phyloP scores from a whole-genome alignment of 2,113 vertebrate species.

The Alouatta palliata region DNA sequence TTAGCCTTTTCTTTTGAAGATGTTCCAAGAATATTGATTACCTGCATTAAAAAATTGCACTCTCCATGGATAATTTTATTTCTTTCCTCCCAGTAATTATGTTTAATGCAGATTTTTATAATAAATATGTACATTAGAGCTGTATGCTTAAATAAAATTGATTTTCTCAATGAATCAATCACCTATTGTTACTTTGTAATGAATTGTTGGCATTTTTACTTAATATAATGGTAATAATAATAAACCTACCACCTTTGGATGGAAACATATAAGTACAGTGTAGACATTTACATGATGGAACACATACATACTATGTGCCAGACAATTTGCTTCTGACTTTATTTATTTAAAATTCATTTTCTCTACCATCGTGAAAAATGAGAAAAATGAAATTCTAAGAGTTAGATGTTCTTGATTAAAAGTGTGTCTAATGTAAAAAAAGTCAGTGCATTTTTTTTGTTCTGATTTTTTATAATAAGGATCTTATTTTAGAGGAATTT shows the following conservation, averaged over 20 bases:
- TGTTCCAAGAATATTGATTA: slow-evolving; percentile 65
- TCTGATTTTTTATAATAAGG: not conserved
- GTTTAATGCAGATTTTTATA: not conserved
- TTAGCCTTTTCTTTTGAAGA: slow-evolving; percentile 63
- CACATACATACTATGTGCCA: not conserved
- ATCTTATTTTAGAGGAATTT: not conserved
- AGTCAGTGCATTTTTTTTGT: not conserved
- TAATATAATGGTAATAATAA: not conserved
- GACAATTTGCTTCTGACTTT: not conserved
- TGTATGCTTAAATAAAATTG: slow-evolving; percentile 15
- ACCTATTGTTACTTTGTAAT: not conserved
- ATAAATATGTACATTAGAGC: not conserved
- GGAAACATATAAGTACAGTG: not conserved
- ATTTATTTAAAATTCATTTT: not conserved
- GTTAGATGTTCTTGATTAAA: not conserved
- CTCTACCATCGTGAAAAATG: not conserved
- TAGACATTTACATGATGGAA: not conserved
- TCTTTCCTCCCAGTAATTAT: not conserved
- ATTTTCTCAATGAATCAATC: slow-evolving; percentile 12
- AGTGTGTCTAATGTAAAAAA: not conserved
- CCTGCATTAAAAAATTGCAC: slow-evolving; percentile 35
- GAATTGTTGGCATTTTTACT: not conserved
- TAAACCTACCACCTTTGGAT: not conserved
- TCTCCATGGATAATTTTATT: slow-evolving; percentile 6
- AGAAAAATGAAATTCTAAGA: not conserved